Conservation (phyloP, 2,113 vertebrate genomes). For the Puffinus mauretanicus region DNA sequence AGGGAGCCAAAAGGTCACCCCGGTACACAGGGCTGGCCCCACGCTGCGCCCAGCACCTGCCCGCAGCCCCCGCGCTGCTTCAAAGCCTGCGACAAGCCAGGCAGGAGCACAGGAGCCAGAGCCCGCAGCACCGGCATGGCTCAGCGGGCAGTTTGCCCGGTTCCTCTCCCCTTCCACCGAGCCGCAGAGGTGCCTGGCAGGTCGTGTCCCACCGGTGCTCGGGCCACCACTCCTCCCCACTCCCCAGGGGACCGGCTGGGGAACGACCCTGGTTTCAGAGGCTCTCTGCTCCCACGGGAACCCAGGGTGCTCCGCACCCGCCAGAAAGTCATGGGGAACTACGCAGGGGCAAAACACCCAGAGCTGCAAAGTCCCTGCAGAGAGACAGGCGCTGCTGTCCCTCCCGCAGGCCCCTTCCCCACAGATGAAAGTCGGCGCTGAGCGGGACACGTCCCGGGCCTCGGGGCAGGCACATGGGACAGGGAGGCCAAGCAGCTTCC, state of each 20-base stretch:
- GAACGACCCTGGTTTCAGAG: not conserved
- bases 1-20: not conserved
- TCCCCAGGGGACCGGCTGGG: too few species aligned
- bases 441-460: rapidly evolving
- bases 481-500: not conserved
- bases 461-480: rapidly evolving
- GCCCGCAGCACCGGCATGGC: not conserved
- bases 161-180: not conserved
- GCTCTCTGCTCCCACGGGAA: not conserved
- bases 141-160: rapidly evolving
- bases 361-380: rapidly evolving
- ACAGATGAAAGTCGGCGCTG: rapidly evolving
- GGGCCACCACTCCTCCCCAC: rapidly evolving
- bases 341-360: rapidly evolving
- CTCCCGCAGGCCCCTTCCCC: not conserved
- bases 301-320: not conserved
- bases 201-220: rapidly evolving
- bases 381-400: rapidly evolving
- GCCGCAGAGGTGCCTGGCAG: not conserved
- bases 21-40: not conserved
- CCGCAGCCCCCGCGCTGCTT: not conserved
- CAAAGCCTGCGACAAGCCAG: not conserved
- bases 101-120: not conserved
- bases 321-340: not conserved
- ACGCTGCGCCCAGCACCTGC: not conserved